These are phyloP conservation scores for Solea solea DNA, from an alignment of 2,113 vertebrate species.

Conservation along the genomic window DNA sequence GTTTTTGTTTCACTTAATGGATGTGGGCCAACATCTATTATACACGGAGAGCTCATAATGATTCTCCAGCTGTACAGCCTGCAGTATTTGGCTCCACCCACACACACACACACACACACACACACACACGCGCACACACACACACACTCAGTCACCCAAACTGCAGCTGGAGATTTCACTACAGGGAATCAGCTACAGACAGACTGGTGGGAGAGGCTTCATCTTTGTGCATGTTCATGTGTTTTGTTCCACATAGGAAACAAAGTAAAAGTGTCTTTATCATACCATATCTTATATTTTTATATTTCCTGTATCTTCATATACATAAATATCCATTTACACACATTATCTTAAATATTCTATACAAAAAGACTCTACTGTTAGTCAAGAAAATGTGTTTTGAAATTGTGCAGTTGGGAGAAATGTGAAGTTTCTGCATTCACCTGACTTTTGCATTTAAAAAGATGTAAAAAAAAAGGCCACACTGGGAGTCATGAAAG, in stretches of 20 bases:
- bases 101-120: constrained; percentile 20
- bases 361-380: no score
- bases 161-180: constrained; percentile 54
- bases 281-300: background rate
- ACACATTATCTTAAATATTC: no score
- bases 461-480: background rate
- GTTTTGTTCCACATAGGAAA: background rate
- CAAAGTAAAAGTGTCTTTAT: background rate
- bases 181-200: constrained; percentile 36
- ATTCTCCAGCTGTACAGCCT: constrained; percentile 57
- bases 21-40: constrained; percentile 35
- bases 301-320: background rate
- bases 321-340: background rate
- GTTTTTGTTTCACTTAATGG: constrained; percentile 22
- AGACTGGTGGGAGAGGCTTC: constrained; percentile 31
- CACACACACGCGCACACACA: constrained; percentile 8
- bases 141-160: constrained; percentile 8
- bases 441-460: constrained; percentile 18
- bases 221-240: background rate
- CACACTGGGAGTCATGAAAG: background rate
- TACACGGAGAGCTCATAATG: constrained; percentile 48
- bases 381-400: background rate
- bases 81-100: constrained; percentile 45
- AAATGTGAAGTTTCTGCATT: background rate
- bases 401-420: background rate